Percentiles rank a stretch among this genome's conserved stretches.
phyloP scores from a whole-genome alignment of 2,888 invertebrate species.

The Zygothrica quintamaculata region DNA sequence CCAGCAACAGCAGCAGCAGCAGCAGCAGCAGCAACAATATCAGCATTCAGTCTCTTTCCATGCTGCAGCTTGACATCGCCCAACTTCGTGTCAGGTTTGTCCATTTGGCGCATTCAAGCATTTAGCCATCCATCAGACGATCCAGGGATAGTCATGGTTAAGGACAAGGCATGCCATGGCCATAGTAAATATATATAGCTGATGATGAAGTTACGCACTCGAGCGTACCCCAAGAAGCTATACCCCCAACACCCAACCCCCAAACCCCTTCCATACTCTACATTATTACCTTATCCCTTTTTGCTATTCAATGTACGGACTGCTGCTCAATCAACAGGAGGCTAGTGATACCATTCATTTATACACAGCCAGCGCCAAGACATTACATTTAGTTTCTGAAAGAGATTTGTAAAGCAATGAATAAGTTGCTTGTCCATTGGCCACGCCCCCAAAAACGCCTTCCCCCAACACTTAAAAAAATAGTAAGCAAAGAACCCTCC shows the following conservation, averaged over 20 bases:
- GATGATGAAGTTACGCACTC: slow-evolving; percentile 68
- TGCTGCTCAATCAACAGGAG: slow-evolving; percentile 47
- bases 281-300: slow-evolving; percentile 2
- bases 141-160: slow-evolving; percentile 11
- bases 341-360: slow-evolving; percentile 52
- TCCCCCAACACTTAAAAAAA: no score
- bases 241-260: neutral
- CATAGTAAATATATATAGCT: no score
- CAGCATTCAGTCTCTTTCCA: no score
- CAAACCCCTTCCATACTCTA: neutral
- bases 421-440: slow-evolving; percentile 63
- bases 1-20: no score
- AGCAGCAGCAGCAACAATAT: no score
- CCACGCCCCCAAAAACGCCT: slow-evolving; percentile 31
- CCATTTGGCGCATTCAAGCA: slow-evolving; percentile 60
- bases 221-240: slow-evolving; percentile 12
- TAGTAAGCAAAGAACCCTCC: no score
- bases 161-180: slow-evolving; percentile 19
- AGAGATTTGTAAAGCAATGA: slow-evolving; percentile 80
- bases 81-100: slow-evolving; percentile 41
- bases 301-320: slow-evolving; percentile 6
- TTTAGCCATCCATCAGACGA: slow-evolving; percentile 69
- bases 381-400: slow-evolving; percentile 78
- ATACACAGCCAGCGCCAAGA: slow-evolving; percentile 25
- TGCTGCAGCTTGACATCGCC: no score